A percentile compares a stretch with the other conserved stretches of the same genome.
Evolutionary conservation across 2,113 vertebrate species (phyloP).

Genomic region (Dascyllus trimaculatus): DNA sequence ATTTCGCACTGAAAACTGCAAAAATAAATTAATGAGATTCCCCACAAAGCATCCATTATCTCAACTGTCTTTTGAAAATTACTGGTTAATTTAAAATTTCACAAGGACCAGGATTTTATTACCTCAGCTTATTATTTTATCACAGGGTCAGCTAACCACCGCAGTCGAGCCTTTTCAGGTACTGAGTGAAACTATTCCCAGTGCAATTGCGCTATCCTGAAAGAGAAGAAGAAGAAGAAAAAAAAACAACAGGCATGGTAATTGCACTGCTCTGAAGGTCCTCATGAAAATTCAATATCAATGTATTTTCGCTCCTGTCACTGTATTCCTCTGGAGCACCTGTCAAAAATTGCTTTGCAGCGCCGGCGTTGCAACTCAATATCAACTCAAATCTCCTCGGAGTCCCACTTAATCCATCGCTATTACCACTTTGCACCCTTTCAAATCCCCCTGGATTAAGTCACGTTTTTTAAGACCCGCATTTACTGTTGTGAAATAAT

Average conservation of each 20-base stretch:
- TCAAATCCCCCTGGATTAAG: slow-evolving; percentile 46
- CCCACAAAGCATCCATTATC: neutral
- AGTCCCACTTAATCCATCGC: slow-evolving; percentile 57
- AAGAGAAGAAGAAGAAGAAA: too few species aligned
- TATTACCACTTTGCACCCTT: slow-evolving; percentile 51
- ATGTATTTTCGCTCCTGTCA: slow-evolving; percentile 56
- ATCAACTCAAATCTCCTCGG: slow-evolving; percentile 61
- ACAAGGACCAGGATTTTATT: neutral
- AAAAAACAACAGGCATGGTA: slow-evolving; percentile 43
- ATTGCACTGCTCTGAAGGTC: slow-evolving; percentile 60
- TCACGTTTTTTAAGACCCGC: slow-evolving; percentile 25
- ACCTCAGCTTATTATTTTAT: neutral
- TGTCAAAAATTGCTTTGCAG: slow-evolving; percentile 69
- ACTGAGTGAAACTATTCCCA: slow-evolving; percentile 39
- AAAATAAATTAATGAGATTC: neutral
- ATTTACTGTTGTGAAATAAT: slow-evolving; percentile 13
- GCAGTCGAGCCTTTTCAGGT: neutral
- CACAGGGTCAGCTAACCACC: slow-evolving; percentile 8
- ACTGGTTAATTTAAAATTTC: neutral
- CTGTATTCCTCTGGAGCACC: slow-evolving; percentile 58
- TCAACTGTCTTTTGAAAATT: neutral
- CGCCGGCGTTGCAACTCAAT: slow-evolving; percentile 49
- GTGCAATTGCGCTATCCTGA: slow-evolving; percentile 32
- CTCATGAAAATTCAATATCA: slow-evolving; percentile 72
- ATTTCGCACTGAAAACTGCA: neutral